These are phyloP conservation scores for Myotis brandtii DNA, from an alignment of 2,113 vertebrate species.

Conservation along the genomic window DNA sequence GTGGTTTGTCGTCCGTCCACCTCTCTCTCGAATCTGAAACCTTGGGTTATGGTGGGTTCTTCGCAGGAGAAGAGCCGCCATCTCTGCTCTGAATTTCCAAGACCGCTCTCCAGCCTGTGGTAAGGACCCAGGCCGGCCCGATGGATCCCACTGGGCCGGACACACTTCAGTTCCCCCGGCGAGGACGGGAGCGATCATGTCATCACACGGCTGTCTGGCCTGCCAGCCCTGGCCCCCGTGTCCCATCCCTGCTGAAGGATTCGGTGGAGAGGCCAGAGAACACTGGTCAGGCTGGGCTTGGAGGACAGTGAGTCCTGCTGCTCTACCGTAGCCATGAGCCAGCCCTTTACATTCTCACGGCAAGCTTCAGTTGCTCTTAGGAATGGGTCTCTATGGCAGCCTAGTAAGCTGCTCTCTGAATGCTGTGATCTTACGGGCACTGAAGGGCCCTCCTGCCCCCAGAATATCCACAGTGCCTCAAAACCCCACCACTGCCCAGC, in stretches of 20 bases:
- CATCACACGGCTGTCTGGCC: not conserved
- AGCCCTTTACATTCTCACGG: not conserved
- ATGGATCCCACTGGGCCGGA: rapidly evolving
- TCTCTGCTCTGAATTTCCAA: not conserved
- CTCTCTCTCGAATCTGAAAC: constrained; percentile 25
- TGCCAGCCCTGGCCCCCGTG: not conserved
- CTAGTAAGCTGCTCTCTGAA: not conserved
- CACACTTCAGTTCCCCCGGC: not conserved
- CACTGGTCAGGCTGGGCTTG: not conserved
- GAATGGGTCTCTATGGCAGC: not conserved
- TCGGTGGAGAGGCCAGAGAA: not conserved
- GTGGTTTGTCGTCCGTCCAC: not conserved
- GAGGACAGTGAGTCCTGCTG: not conserved
- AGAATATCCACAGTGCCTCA: not conserved
- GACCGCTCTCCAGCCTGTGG: not conserved
- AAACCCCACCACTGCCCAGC: not conserved
- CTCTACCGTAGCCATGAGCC: rapidly evolving
- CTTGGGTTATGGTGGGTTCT: not conserved
- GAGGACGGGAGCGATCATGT: not conserved
- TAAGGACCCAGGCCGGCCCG: not conserved
- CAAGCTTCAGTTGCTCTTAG: not conserved
- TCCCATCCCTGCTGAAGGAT: not conserved
- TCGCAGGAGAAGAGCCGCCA: not conserved
- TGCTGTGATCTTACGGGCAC: not conserved
- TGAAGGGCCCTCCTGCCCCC: not conserved